Evolutionary conservation across 1,140 invertebrate genomes (phyloP).

Genomic region (Euwallacea similis): DNA sequence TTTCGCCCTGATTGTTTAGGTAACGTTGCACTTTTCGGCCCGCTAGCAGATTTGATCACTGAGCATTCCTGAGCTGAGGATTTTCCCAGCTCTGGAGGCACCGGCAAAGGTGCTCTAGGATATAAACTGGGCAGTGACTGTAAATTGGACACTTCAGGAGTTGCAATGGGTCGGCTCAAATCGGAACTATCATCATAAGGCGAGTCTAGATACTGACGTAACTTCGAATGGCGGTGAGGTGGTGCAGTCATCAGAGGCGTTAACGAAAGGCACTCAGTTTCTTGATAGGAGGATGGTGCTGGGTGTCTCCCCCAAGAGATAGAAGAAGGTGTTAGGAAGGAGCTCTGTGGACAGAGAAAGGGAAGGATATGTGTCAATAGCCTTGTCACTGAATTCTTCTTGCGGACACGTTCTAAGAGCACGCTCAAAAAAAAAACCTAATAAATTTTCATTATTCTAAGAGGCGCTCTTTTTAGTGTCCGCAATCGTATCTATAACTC

Average conservation of each 20-base stretch:
- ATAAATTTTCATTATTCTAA: too few relatives aligned
- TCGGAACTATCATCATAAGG: slow-evolving; percentile 25
- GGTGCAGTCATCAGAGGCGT: slow-evolving; percentile 25
- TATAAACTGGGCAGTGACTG: slow-evolving; percentile 39
- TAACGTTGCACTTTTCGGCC: neutral
- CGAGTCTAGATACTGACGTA: slow-evolving; percentile 40
- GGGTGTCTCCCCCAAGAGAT: slow-evolving; percentile 53
- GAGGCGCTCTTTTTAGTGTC: too few relatives aligned
- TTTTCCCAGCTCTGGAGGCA: slow-evolving; percentile 41
- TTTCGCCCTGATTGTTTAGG: slow-evolving; percentile 54
- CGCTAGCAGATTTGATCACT: slow-evolving; percentile 52
- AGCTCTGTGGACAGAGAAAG: slow-evolving; percentile 68
- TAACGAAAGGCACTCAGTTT: slow-evolving; percentile 25
- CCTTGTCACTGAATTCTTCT: slow-evolving; percentile 25
- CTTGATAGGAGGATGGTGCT: slow-evolving; percentile 25
- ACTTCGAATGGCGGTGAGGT: slow-evolving; percentile 33
- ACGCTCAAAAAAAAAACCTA: too few relatives aligned
- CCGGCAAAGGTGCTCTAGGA: slow-evolving; percentile 41
- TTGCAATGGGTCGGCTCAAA: neutral
- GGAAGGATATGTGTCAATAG: slow-evolving; percentile 63
- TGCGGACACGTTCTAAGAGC: too few relatives aligned
- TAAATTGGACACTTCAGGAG: slow-evolving; percentile 21
- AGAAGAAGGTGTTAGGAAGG: slow-evolving; percentile 38
- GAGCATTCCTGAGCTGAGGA: slow-evolving; percentile 52
- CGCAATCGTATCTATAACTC: too few relatives aligned